Percentiles rank a stretch among this genome's conserved stretches.
Conservation (phyloP, 2,797 vertebrate species). For the Potorous gilbertii region DNA sequence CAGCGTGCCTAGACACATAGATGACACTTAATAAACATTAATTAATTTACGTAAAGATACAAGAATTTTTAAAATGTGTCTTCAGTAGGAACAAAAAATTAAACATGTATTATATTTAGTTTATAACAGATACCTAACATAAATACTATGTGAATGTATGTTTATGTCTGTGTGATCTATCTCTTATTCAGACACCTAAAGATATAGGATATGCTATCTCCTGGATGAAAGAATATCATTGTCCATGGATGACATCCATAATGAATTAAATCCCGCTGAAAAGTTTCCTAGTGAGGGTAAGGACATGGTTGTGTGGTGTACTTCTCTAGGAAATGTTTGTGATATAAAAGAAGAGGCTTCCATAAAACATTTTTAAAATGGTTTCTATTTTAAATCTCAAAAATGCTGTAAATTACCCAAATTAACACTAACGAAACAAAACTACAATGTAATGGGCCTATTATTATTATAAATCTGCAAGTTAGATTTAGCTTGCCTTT, state of each 20-base stretch:
- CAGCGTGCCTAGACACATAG: not conserved
- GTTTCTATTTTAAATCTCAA: no score
- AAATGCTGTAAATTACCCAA: no score
- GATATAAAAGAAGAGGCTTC: no score
- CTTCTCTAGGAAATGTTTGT: no score
- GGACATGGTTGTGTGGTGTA: no score
- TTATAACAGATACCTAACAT: not conserved
- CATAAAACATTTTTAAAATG: no score
- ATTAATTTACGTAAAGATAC: not conserved
- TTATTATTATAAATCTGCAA: not conserved
- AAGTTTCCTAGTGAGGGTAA: no score
- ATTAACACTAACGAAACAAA: not conserved
- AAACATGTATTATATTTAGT: not conserved
- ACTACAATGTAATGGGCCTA: not conserved
- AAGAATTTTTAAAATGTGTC: not conserved
- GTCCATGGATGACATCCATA: no score
- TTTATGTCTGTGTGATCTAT: no score
- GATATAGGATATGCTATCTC: not conserved
- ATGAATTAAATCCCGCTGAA: no score
- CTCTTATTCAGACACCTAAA: no score
- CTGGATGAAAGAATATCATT: not conserved
- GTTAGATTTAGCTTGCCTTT: constrained; percentile 33
- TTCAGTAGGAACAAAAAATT: not conserved
- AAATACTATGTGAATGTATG: no score
- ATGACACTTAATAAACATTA: not conserved